A percentile compares a stretch with the other conserved stretches of the same genome.
Conservation (phyloP, 1,140 invertebrate species). For the Bombyx mandarina region DNA sequence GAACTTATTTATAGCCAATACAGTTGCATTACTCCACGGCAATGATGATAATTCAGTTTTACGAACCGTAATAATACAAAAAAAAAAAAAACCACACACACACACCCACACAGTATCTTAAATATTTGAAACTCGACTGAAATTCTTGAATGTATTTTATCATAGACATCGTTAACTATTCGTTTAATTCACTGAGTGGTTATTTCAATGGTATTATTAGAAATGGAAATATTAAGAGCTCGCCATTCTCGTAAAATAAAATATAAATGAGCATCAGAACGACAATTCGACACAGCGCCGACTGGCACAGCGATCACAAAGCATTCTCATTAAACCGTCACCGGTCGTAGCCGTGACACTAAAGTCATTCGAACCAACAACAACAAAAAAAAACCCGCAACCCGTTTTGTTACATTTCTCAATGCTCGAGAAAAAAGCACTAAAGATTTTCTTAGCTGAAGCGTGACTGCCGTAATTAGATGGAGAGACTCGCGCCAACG, state of each 20-base stretch:
- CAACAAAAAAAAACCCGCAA: conserved; percentile 50
- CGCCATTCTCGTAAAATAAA: conserved; percentile 48
- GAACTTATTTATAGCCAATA: no score
- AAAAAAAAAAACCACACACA: no score
- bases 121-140: no score
- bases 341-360: conserved; percentile 58
- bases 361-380: conserved; percentile 63
- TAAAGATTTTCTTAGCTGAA: conserved; percentile 66
- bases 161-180: no score
- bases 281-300: conserved; percentile 62
- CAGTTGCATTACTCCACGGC: no score
- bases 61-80: no score
- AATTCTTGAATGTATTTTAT: no score
- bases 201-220: no score
- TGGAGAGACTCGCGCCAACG: conserved; percentile 41
- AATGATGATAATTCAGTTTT: no score
- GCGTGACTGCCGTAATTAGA: conserved; percentile 67
- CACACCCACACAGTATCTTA: no score
- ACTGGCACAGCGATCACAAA: conserved; percentile 54
- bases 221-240: conserved; percentile 5
- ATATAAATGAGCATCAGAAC: conserved; percentile 38
- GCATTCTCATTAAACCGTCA: conserved; percentile 67
- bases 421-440: conserved; percentile 57
- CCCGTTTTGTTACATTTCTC: conserved; percentile 65
- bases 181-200: no score